Evolutionary conservation across 2,797 vertebrate genomes (phyloP).

Genomic region (Peromyscus aztecus): DNA sequence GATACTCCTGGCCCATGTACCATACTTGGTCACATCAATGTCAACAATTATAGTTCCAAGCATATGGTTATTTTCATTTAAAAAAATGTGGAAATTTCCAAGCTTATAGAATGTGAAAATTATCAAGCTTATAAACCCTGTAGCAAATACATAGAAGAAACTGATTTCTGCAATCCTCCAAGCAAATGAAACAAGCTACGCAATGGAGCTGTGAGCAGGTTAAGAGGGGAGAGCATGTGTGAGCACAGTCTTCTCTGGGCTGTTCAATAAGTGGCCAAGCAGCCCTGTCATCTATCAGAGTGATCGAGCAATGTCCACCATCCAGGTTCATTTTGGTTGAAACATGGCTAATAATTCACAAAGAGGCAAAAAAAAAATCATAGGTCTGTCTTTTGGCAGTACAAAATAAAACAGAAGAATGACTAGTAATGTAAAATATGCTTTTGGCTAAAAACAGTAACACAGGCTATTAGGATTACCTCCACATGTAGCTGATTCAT

Average conservation of each 20-base stretch:
- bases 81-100: not conserved
- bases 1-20: not conserved
- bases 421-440: rapidly evolving
- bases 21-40: not conserved
- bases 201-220: rapidly evolving
- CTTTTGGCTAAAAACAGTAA: not conserved
- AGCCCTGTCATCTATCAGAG: not conserved
- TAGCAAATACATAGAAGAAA: not conserved
- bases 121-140: not conserved
- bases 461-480: conserved; percentile 59
- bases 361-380: not conserved
- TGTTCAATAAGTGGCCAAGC: rapidly evolving
- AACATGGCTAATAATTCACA: not conserved
- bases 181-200: not conserved
- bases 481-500: not conserved
- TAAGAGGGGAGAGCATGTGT: rapidly evolving
- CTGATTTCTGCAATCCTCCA: not conserved
- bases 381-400: not conserved
- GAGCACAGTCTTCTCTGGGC: not conserved
- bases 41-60: not conserved
- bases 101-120: not conserved
- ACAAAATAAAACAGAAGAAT: not conserved
- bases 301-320: too few relatives aligned
- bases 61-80: not conserved
- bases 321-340: rapidly evolving